A percentile compares a stretch with the other conserved stretches of the same genome.
These are phyloP conservation scores for Oxytorus armatus DNA, from an alignment of 2,888 invertebrate genomes.

Conservation along the genomic window DNA sequence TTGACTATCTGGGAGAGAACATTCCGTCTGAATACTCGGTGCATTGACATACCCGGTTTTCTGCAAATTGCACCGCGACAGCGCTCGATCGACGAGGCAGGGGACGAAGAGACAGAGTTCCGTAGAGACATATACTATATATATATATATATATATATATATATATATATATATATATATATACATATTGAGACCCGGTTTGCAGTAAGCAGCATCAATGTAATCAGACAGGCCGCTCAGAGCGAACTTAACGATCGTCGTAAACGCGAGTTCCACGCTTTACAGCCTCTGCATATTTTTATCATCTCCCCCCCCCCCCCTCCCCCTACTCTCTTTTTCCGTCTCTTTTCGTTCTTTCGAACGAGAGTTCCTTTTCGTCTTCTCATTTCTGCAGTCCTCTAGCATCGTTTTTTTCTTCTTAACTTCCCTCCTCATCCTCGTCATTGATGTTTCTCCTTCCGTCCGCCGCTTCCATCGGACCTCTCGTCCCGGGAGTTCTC, in stretches of 20 bases:
- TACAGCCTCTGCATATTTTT: slow-evolving; percentile 75
- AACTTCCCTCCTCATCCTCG: slow-evolving; percentile 19
- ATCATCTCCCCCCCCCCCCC: slow-evolving; percentile 62
- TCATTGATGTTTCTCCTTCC: slow-evolving; percentile 26
- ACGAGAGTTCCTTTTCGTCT: slow-evolving; percentile 46
- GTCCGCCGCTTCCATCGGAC: slow-evolving; percentile 25
- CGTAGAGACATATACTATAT: not conserved
- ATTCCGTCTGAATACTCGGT: slow-evolving; percentile 14
- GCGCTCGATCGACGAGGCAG: slow-evolving; percentile 24
- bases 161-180: too few relatives aligned
- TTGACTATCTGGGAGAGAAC: not conserved
- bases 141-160: slow-evolving; percentile 39
- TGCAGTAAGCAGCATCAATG: slow-evolving; percentile 79
- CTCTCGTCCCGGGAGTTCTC: slow-evolving; percentile 60
- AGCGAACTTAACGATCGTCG: slow-evolving; percentile 80
- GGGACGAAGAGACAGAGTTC: slow-evolving; percentile 15
- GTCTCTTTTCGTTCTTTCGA: slow-evolving; percentile 52
- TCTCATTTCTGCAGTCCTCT: slow-evolving; percentile 44
- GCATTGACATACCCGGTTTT: slow-evolving; percentile 29
- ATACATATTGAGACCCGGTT: slow-evolving; percentile 66
- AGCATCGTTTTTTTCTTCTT: too few relatives aligned
- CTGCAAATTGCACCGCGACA: slow-evolving; percentile 22
- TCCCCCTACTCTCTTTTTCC: slow-evolving; percentile 28
- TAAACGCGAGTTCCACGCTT: slow-evolving; percentile 79
- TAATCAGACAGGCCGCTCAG: slow-evolving; percentile 80